Percentiles rank a stretch among this genome's conserved stretches.
Conservation (phyloP, 2,797 vertebrate species). For the Cyprinella venusta region DNA sequence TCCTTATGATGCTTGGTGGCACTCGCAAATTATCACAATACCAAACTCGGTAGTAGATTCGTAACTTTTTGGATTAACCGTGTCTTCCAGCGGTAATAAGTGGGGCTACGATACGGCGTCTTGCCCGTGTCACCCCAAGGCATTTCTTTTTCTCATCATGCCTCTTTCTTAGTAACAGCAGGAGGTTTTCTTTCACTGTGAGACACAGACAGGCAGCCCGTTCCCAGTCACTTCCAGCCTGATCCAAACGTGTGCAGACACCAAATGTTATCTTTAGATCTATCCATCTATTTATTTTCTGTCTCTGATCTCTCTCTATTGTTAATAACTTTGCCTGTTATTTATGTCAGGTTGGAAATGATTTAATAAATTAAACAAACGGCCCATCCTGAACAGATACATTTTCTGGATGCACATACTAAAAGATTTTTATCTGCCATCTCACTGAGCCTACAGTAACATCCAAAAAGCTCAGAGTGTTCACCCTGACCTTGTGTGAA, state of each 20-base stretch:
- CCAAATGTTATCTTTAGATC: conserved; percentile 22
- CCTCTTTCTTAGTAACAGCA: conserved; percentile 35
- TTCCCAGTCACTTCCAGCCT: conserved; percentile 35
- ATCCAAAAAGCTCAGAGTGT: neutral
- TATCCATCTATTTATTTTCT: neutral
- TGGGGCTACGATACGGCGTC: neutral
- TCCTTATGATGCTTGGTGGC: conserved; percentile 2
- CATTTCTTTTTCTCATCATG: conserved; percentile 14
- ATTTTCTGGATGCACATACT: neutral
- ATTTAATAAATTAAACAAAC: conserved; percentile 1
- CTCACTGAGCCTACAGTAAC: neutral
- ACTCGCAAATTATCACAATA: conserved; percentile 16
- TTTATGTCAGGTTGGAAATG: neutral
- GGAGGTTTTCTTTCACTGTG: conserved; percentile 27
- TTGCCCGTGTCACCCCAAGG: conserved; percentile 17
- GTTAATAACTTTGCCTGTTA: neutral
- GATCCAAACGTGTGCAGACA: conserved; percentile 33
- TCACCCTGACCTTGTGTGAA: neutral
- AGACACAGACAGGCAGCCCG: conserved; percentile 13
- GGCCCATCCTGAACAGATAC: neutral
- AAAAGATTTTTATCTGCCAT: neutral
- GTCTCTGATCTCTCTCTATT: neutral
- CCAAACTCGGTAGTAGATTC: conserved; percentile 11
- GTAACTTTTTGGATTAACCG: conserved; percentile 20
- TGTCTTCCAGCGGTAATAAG: conserved; percentile 35